Percentiles rank a stretch among this genome's conserved stretches.
Evolutionary conservation across 1,140 invertebrate species (phyloP).

Genomic region (Caenorhabditis brenneri): DNA sequence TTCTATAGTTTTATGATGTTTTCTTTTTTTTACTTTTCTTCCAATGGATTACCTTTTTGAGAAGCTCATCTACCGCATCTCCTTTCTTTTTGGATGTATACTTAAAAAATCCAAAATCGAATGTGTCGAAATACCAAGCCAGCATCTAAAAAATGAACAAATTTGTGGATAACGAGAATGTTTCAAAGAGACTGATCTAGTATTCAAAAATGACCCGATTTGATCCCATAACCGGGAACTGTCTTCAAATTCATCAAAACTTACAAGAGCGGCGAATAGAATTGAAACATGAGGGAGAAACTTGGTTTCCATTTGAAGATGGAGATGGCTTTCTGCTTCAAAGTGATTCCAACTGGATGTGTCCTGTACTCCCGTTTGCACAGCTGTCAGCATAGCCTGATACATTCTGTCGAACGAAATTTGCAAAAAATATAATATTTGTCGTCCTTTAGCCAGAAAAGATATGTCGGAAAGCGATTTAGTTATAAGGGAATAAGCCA

Average conservation of each 20-base stretch:
- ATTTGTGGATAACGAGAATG: too few relatives aligned
- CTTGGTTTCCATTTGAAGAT: not conserved
- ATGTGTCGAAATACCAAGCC: not conserved
- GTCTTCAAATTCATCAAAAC: not conserved
- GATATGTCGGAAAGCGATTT: not conserved
- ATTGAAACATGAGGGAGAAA: not conserved
- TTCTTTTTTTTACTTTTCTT: too few relatives aligned
- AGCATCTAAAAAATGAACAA: not conserved
- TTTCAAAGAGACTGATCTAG: too few relatives aligned
- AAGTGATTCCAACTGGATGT: slow-evolving; percentile 13
- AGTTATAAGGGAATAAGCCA: not conserved
- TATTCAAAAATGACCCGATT: too few relatives aligned
- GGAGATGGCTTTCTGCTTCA: not conserved
- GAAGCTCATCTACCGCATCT: not conserved
- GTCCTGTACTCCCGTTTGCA: not conserved
- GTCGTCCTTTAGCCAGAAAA: not conserved
- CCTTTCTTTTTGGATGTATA: not conserved
- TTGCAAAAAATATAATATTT: not conserved
- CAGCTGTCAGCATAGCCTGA: slow-evolving; percentile 15
- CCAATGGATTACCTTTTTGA: not conserved
- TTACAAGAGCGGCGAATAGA: not conserved
- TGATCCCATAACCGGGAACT: too few relatives aligned
- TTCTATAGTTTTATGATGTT: not conserved
- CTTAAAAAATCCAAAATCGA: not conserved
- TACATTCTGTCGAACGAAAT: not conserved